Base-by-base conservation (phyloP, 2,797 vertebrate genomes). In the Florisuga fusca region DNA sequence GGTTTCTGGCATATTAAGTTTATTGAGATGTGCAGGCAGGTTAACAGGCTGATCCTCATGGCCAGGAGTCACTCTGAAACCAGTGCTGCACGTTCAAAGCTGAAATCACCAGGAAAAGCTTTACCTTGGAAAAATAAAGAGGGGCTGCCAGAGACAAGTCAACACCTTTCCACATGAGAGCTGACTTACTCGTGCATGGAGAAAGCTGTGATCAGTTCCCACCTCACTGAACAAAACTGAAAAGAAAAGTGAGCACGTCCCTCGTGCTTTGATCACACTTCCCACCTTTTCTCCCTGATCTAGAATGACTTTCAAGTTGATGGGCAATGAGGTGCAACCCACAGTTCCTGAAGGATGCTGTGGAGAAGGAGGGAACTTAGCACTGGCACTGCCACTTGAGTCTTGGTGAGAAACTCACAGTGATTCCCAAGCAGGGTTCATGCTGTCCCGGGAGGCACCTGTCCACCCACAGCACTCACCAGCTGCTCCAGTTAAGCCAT, bases 91-190 rank as follows among this genome's bases (percentile, higher is more conserved):
- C 13, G 23, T 83, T 95, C 59, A 78, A 74, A 95, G 51, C 64
- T 50, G 71, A 95, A 93, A 87, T 81, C 19, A 43, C 38, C 41
- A 41, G 15, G 48, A 27, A 62, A 80, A 95, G 12, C 66, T 55
- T 61, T 61, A 36, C 50, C 23, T 94, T 82, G 41, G 71, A n/a
- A 55, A 59, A 82, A 83, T 82, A 66, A 77, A 62, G 71, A 19
- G 91, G 63, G 79, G n/a, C 54, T 87, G 78, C 53, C 45, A 61
- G 67, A 78, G 50, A n/a, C 54, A 77, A 90, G 83, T 87, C 88
- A 92, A 68, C 80, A 77, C 55, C 57, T 95, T 95, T 84, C 74
- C 83, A 90, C 68, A 43, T 50, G 64, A 87, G 22, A 95, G 62
- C 45, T 43, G 18, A 48, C 50, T 64, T 59, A 15, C 67, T 89